Conservation (phyloP, 2,888 invertebrate genomes). For the Galeruca laticollis region DNA sequence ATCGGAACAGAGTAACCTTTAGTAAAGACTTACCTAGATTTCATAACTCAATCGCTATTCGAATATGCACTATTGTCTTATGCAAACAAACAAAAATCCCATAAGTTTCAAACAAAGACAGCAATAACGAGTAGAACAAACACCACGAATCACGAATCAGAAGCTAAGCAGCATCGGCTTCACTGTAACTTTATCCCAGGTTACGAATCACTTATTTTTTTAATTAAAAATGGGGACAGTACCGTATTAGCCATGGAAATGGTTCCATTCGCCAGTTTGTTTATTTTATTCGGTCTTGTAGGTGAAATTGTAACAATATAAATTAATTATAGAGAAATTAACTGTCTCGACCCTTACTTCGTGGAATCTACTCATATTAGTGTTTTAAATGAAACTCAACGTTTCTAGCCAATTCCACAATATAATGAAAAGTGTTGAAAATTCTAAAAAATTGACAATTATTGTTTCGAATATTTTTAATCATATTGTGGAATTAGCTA, state of each 20-base stretch:
- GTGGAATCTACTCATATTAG: too few relatives aligned
- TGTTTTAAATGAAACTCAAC: too few relatives aligned
- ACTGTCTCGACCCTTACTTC: too few relatives aligned
- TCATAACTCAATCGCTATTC: slow-evolving; percentile 27
- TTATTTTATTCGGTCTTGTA: too few relatives aligned
- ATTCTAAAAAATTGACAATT: too few relatives aligned
- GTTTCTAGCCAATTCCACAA: too few relatives aligned
- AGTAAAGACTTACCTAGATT: slow-evolving; percentile 6
- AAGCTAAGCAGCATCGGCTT: slow-evolving; percentile 16
- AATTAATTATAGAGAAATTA: too few relatives aligned
- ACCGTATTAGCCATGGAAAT: neutral
- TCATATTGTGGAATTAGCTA: too few relatives aligned
- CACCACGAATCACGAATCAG: slow-evolving; percentile 40
- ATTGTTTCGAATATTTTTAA: too few relatives aligned
- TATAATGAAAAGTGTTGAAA: too few relatives aligned
- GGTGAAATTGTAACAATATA: too few relatives aligned
- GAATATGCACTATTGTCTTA: slow-evolving; percentile 29
- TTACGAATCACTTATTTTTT: slow-evolving; percentile 29
- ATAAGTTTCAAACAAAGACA: slow-evolving; percentile 25
- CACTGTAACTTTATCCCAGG: slow-evolving; percentile 10
- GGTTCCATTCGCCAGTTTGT: neutral
- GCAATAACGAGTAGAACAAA: slow-evolving; percentile 27
- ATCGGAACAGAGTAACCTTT: neutral
- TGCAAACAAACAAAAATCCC: slow-evolving; percentile 26
- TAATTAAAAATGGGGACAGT: slow-evolving; percentile 22